Evolutionary conservation across 1,140 invertebrate species (phyloP), one percentile per base, ranked within the genome.

Genomic region (Drosophila sproati): DNA sequence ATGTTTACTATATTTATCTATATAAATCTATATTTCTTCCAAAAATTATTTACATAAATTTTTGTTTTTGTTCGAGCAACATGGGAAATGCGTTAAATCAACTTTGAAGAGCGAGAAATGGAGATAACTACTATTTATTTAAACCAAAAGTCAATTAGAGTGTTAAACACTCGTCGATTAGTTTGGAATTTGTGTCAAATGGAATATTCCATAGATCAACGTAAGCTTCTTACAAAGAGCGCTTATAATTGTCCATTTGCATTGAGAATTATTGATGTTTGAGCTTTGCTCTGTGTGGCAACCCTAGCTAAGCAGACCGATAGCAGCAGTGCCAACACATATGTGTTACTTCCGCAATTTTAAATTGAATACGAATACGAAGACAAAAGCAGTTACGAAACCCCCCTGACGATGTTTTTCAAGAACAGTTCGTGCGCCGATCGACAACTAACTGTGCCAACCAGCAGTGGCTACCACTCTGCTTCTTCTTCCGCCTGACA

Each of bases 291-390:
- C 7, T 48, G 12, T 47, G 29, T 70, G 75, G 48, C 68, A 81
- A 77, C 74, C 50, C 78, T 82, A 67, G 50, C 31, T 34, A 43
- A 52, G 47, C 47, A 5, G 28, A 67, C 31, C 54, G 50, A 63
- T 10, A 48, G 20, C 20, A 64, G 12, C 12, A 12, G 12, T 12
- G 12, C 12, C 12, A 12, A 12, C 12, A 12, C 12, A 28, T 52
- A 78, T 51, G 55, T 67, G 83, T 61, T 59, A 80, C 83, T 88
- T 88, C 83, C 83, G 83, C 67, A 73, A 64, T 80, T 83, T 89
- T 78, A 89, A 60, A 88, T 89, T 88, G 77, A 68, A 73, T 45
- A 52, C 62, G 74, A 74, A 76, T 63, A 59, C 66, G 34, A 59
- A 68, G 3, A 55, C 31, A 59, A 61, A 31, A 55, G 37, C 56